phyloP scores from a whole-genome alignment of 2,113 vertebrate species.

The Abramis brama region DNA sequence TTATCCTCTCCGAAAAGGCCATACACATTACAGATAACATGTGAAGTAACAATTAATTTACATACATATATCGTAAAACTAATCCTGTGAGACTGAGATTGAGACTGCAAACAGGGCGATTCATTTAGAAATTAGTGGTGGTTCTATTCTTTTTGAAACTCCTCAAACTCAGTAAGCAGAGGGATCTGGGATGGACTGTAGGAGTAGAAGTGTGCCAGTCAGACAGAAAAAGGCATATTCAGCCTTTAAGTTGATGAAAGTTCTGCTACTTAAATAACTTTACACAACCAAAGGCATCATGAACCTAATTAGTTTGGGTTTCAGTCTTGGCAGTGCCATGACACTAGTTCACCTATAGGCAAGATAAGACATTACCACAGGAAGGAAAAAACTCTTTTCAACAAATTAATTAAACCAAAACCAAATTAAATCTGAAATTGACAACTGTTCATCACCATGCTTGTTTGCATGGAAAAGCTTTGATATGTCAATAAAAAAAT shows the following conservation, averaged over 20 bases:
- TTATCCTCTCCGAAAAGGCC: no score
- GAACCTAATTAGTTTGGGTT: neutral
- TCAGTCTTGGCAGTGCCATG: neutral
- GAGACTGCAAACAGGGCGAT: neutral
- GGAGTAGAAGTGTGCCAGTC: neutral
- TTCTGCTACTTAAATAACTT: constrained; percentile 34
- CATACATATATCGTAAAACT: no score
- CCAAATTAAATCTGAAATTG: neutral
- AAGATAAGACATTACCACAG: no score
- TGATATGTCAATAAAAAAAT: neutral
- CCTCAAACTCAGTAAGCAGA: neutral
- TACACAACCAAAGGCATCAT: constrained; percentile 5
- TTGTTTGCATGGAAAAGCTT: neutral
- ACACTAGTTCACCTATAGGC: no score
- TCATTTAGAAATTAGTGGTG: neutral
- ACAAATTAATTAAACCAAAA: neutral
- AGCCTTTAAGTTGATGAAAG: constrained; percentile 44
- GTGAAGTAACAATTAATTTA: no score
- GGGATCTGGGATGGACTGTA: neutral
- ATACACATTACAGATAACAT: no score
- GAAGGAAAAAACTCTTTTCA: neutral
- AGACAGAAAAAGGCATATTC: constrained; percentile 17
- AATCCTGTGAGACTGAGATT: no score
- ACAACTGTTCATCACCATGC: neutral
- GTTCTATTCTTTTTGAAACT: neutral